Base-by-base conservation (phyloP, 2,888 invertebrate genomes). In the Patella caerulea region DNA sequence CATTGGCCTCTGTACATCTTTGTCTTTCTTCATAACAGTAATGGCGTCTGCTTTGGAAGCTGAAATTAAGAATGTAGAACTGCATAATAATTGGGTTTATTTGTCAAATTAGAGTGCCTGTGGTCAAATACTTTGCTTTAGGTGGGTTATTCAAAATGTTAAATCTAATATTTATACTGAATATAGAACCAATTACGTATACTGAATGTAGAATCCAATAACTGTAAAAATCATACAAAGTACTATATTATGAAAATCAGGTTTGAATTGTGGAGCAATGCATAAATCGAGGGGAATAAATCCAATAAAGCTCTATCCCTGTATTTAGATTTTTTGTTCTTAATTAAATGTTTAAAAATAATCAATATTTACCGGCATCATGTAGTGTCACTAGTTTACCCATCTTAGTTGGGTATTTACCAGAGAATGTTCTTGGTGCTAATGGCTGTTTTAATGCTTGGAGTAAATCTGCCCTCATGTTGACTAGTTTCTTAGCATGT, bases 391-490 rank as follows among this genome's bases (percentile, higher is more conserved):
- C 76, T 34, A 91, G 83, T 74, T 85, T 87, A 14, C 91, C 91
- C 17, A 85, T 84, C 77, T 87, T 86, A 7, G 91, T 91, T 59
- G 90, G 90, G 77, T 90, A 91, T 81, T 87, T 89, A 11, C 89
- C 87, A 69, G 86, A 86, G 71, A 83, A 86, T 15, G 73, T 72
- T 52, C 78, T 76, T 0, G 82, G 83, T n/a, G 81, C 78, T 7
- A 87, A 56, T 4, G 86, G 83, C 54, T 82, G 81, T 12, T 81
- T 82, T 55, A 90, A 72, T 74, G 88, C 17, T 11, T 76, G 17
- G n/a, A 79, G 75, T 72, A 91, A 81, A 75, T 88, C 84, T 11
- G 77, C 71, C 78, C 86, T 88, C 84, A 89, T 80, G 52, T 78
- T 77, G 65, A 84, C 83, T 29, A 90, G 74, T 3, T 83, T 75